These are phyloP conservation scores for Sitta carolinensis DNA, from an alignment of 2,797 vertebrate species.

Conservation along the genomic window DNA sequence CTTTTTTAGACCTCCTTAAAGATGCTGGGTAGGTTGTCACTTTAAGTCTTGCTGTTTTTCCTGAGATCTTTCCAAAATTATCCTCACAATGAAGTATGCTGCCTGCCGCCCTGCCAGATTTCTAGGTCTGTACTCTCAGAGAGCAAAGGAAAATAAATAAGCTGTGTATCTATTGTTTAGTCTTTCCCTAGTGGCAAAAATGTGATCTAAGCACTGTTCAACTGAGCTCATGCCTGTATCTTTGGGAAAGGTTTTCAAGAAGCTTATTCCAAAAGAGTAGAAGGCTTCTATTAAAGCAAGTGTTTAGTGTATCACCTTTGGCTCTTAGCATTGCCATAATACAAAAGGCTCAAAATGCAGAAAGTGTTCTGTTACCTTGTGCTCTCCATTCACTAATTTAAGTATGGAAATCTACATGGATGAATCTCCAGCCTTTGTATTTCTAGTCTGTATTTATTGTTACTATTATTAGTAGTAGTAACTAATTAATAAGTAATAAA, in stretches of 20 bases:
- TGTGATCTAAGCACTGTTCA: background rate
- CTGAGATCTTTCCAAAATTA: background rate
- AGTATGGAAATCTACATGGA: background rate
- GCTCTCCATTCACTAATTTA: background rate
- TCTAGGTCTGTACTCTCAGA: background rate
- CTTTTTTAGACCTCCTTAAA: constrained; percentile 94
- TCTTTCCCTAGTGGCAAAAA: background rate
- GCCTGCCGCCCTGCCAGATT: background rate
- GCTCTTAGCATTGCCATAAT: background rate
- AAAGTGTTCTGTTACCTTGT: background rate
- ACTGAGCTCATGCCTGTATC: background rate
- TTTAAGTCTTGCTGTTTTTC: background rate
- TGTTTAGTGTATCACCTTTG: background rate
- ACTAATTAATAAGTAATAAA: too few relatives aligned
- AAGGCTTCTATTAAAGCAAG: background rate
- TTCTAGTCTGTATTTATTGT: background rate
- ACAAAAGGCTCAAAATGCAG: background rate
- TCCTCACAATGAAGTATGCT: background rate
- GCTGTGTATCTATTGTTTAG: background rate
- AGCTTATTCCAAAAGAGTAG: background rate
- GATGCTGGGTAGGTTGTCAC: constrained; percentile 88
- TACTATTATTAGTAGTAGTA: background rate
- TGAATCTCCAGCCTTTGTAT: background rate
- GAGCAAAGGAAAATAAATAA: background rate
- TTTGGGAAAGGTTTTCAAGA: background rate